These are phyloP conservation scores for Mormyrus proboscirostris DNA, from an alignment of 2,797 vertebrate species.

Conservation along the genomic window DNA sequence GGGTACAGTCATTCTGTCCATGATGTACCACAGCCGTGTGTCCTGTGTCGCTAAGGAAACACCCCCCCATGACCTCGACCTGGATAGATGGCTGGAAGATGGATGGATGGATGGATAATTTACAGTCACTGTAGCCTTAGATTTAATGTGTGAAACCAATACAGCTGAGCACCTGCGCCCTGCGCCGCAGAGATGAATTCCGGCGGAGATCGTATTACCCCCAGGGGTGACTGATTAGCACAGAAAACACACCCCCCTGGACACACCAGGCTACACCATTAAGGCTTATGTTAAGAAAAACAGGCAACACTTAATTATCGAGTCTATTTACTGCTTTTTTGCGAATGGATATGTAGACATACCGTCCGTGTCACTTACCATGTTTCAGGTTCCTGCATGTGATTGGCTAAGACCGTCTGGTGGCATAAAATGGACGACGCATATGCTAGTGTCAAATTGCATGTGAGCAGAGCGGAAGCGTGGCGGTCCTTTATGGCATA, in stretches of 20 bases:
- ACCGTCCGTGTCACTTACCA: not conserved
- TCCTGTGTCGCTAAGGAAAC: not conserved
- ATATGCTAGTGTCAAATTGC: not conserved
- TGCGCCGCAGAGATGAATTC: not conserved
- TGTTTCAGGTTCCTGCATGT: not conserved
- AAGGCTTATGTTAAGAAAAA: not conserved
- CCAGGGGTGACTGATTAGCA: not conserved
- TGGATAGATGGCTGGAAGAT: not conserved
- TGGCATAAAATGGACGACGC: not conserved
- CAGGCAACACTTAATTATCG: not conserved
- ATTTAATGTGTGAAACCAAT: constrained; percentile 2
- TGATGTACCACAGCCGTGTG: not conserved
- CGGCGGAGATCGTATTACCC: not conserved
- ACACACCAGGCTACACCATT: not conserved
- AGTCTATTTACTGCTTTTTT: not conserved
- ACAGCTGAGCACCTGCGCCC: not conserved
- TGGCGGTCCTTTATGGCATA: not conserved
- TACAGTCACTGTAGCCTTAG: not conserved
- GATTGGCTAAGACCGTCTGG: not conserved
- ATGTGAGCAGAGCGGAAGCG: not conserved
- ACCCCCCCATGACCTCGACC: not conserved
- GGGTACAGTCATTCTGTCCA: not conserved
- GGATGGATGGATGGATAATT: not conserved
- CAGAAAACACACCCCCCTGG: not conserved
- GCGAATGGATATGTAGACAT: not conserved